Base-by-base conservation (phyloP, 2,888 invertebrate species). In the Caenorhabditis sp. region DNA sequence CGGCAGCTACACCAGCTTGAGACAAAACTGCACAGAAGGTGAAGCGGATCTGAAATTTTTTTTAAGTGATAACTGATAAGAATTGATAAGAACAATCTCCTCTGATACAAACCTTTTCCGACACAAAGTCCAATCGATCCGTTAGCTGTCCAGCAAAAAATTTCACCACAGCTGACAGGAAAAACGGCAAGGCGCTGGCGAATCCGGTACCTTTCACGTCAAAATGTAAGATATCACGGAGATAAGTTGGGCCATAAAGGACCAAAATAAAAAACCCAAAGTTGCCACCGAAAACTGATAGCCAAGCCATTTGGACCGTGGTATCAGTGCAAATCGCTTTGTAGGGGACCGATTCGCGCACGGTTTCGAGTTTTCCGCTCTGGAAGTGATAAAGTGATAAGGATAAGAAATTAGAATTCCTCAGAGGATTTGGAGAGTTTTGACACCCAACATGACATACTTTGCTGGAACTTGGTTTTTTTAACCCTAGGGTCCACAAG, bases 151-250 rank as follows among this genome's bases (percentile, higher is more conserved):
- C 87, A 5, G 82, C 81, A 15, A 69, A 58, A 37, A 85, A 70
- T 40, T 87, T 87, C 2, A 83, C 61, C 2, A 78, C 18, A 1
- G 80, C 79, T 6, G 82, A 81, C 2, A 84, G 55, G 15, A 86
- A 55, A 62, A 78, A 84, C 18, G 87, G 87, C 4, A 87, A 35
- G 1, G 87, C 85, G 3, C 82, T 80, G 13, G 86, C 84, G 53
- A 85, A 74, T 8, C 87, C 87, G 1, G 87, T 87, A 15, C 67
- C 60, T 11, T 69, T 74, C 1, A 85, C 82, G 35, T 87, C 84
- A 35, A 87, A 80, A 32, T 61, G 47, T 0, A 68, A 50, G 0
- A 83, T 69, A 20, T 83, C 74, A 32, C 68, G 68, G 32, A 83
- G 51, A 55, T 83, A 83, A 15, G 80, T 83, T 8, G 82, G 82